A percentile compares a stretch with the other conserved stretches of the same genome.
Evolutionary conservation across 1,140 invertebrate genomes (phyloP).

Genomic region (Oryctes rhinoceros): DNA sequence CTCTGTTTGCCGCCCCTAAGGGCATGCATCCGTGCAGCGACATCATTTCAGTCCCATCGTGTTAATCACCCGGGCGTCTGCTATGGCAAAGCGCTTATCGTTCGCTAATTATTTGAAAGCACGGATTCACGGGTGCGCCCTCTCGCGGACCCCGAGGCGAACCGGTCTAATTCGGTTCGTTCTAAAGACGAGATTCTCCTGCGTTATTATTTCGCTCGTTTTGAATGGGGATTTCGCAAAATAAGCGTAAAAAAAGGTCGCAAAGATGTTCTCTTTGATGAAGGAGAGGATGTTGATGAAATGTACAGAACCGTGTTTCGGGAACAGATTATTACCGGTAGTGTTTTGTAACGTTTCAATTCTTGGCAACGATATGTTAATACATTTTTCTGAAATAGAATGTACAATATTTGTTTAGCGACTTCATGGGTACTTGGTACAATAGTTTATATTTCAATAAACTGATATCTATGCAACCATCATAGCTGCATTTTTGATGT

Average conservation of each 20-base stretch:
- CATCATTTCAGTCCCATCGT: neutral
- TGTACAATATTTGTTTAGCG: no score
- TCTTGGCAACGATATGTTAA: no score
- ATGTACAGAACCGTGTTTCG: neutral
- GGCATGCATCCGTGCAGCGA: slow-evolving; percentile 5
- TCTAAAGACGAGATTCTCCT: neutral
- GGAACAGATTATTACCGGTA: neutral
- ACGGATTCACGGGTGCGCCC: neutral
- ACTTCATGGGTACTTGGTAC: no score
- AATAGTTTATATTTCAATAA: no score
- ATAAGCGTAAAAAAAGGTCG: neutral
- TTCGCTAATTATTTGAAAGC: slow-evolving; percentile 6
- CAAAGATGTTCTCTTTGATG: neutral
- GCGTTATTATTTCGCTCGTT: neutral
- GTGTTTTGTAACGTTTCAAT: no score
- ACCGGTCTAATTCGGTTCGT: neutral
- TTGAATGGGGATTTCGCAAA: neutral
- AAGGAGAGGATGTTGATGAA: neutral
- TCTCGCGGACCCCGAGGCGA: neutral
- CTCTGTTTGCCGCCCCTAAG: neutral
- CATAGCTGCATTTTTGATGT: no score
- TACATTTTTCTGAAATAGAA: no score
- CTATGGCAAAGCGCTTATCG: neutral
- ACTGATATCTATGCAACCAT: no score
- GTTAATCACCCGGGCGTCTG: slow-evolving; percentile 17